phyloP scores from a whole-genome alignment of 2,113 vertebrate genomes.

The Campylorhamphus procurvoides region DNA sequence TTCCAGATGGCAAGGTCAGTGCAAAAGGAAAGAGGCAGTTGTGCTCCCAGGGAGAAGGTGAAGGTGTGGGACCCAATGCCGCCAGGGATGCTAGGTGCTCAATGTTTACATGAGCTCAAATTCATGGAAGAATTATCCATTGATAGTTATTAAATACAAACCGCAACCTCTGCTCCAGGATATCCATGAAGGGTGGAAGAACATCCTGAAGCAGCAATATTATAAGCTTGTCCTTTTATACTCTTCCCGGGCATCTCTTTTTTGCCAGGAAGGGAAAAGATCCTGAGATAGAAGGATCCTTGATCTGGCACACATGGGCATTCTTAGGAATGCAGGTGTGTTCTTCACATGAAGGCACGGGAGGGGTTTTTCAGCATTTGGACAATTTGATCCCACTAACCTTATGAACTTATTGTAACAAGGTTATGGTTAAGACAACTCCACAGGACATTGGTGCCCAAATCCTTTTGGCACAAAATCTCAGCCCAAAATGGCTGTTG shows the following conservation, averaged over 20 bases:
- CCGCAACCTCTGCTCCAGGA: constrained; percentile 40
- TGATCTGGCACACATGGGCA: constrained; percentile 32
- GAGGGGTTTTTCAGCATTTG: neutral
- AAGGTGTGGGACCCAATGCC: neutral
- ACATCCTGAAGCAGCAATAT: constrained; percentile 30
- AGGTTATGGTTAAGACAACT: neutral
- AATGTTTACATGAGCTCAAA: constrained; percentile 5
- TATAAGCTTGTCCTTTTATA: constrained; percentile 43
- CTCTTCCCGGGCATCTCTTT: constrained; percentile 24
- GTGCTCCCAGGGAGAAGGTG: constrained; percentile 4
- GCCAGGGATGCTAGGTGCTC: neutral
- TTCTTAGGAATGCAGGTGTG: constrained; percentile 36
- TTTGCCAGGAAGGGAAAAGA: constrained; percentile 52
- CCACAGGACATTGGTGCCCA: neutral
- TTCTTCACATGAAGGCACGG: neutral
- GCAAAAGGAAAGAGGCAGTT: neutral
- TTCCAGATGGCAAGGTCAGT: constrained; percentile 29
- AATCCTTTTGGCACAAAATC: neutral
- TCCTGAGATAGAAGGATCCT: constrained; percentile 39
- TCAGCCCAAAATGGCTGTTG: neutral
- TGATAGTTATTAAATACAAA: constrained; percentile 56
- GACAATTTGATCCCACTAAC: neutral
- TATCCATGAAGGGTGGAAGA: constrained; percentile 45
- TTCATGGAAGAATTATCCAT: constrained; percentile 42
- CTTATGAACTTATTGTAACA: neutral